phyloP scores from a whole-genome alignment of 2,888 invertebrate genomes.

The Clostera curtula region DNA sequence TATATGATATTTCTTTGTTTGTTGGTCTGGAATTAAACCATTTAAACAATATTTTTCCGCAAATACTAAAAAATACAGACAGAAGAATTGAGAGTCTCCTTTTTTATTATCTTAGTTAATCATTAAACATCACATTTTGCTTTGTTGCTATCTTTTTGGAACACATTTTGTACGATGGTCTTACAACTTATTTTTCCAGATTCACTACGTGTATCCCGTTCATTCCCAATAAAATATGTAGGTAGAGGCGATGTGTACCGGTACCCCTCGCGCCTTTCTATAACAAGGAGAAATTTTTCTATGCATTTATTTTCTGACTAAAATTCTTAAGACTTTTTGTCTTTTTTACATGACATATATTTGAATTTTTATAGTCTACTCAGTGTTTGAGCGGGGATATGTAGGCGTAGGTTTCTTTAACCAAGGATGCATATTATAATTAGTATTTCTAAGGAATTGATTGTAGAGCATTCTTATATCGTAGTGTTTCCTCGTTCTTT shows the following conservation, averaged over 20 bases:
- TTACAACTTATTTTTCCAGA: slow-evolving; percentile 28
- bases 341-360: slow-evolving; percentile 19
- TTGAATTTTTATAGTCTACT: slow-evolving; percentile 5
- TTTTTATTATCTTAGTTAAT: too few species aligned
- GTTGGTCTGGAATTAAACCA: too few species aligned
- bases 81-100: too few species aligned
- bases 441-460: too few species aligned
- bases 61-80: too few species aligned
- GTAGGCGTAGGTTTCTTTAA: slow-evolving; percentile 23
- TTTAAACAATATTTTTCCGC: too few species aligned
- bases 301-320: slow-evolving; percentile 62
- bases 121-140: too few species aligned
- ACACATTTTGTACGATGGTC: slow-evolving; percentile 19
- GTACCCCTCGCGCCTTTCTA: slow-evolving; percentile 56
- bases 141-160: too few species aligned
- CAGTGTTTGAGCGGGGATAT: slow-evolving; percentile 11
- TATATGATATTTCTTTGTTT: too few species aligned
- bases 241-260: slow-evolving; percentile 54
- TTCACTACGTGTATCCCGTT: slow-evolving; percentile 24
- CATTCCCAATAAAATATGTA: slow-evolving; percentile 71
- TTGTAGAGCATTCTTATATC: too few species aligned
- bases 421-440: slow-evolving; percentile 16
- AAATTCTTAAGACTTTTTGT: slow-evolving; percentile 45
- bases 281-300: slow-evolving; percentile 72
- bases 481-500: too few species aligned